A percentile compares a stretch with the other conserved stretches of the same genome.
Conservation (phyloP, 2,113 vertebrate species). For the Scartelaos histophorus region DNA sequence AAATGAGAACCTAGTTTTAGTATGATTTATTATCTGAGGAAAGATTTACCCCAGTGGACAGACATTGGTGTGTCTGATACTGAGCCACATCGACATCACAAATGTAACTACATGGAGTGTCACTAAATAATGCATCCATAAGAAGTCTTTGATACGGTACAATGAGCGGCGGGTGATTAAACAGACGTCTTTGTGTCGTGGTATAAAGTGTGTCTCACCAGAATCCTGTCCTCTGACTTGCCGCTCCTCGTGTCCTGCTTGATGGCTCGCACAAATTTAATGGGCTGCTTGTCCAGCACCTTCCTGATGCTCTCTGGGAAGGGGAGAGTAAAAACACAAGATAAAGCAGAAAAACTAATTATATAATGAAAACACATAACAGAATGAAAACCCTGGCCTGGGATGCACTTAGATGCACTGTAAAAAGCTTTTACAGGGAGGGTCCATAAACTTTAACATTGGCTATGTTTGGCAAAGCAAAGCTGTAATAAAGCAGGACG, state of each 20-base stretch:
- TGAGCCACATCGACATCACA: background rate
- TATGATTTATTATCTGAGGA: too few species aligned
- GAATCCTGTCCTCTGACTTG: constrained; percentile 76
- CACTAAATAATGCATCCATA: background rate
- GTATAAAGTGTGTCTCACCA: constrained; percentile 64
- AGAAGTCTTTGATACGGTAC: background rate
- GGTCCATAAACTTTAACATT: constrained; percentile 16
- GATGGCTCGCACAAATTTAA: constrained; percentile 77
- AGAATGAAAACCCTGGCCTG: constrained; percentile 18
- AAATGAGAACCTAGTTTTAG: background rate
- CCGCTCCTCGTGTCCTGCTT: constrained; percentile 76
- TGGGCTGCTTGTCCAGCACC: constrained; percentile 76
- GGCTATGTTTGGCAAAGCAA: background rate
- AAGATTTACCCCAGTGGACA: background rate
- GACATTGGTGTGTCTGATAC: too few species aligned
- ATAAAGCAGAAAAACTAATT: constrained; percentile 21
- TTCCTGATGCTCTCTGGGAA: constrained; percentile 80
- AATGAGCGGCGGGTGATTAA: background rate
- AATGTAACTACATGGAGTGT: background rate
- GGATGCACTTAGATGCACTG: constrained; percentile 18
- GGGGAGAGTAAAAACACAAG: background rate
- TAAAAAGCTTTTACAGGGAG: constrained; percentile 37
- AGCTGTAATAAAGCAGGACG: background rate
- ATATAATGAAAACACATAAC: constrained; percentile 41
- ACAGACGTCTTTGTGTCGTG: background rate